Evolutionary conservation across 2,888 invertebrate genomes (phyloP).

Genomic region (Leptopilina drosophilae): DNA sequence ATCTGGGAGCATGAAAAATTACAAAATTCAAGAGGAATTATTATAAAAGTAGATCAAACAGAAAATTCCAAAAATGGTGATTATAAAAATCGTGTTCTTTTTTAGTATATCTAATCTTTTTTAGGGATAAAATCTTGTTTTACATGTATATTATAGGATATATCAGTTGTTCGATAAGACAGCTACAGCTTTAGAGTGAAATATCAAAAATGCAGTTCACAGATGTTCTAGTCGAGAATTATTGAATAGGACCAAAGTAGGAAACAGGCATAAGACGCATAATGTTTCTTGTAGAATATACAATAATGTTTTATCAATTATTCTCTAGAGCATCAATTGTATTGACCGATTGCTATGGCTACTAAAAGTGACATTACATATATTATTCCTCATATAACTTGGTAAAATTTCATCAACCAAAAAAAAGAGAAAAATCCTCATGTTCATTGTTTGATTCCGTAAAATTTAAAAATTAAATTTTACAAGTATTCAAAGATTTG

Average conservation of each 20-base stretch:
- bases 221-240: constrained; percentile 18
- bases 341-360: constrained; percentile 29
- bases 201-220: constrained; percentile 16
- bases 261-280: not conserved
- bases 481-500: no score
- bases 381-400: not conserved
- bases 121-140: not conserved
- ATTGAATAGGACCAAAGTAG: not conserved
- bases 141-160: not conserved
- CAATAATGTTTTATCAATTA: constrained; percentile 27
- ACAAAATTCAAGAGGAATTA: no score
- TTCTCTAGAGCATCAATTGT: constrained; percentile 11
- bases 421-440: not conserved
- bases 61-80: no score
- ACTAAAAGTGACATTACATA: not conserved
- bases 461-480: no score
- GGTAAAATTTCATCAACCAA: not conserved
- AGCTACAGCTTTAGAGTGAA: not conserved
- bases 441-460: no score
- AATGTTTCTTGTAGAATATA: constrained; percentile 7
- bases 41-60: no score
- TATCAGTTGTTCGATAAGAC: not conserved
- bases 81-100: no score
- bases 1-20: no score
- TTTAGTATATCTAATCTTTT: not conserved